These are phyloP conservation scores for Xerus rutilus DNA, from an alignment of 2,797 vertebrate species.

Conservation along the genomic window DNA sequence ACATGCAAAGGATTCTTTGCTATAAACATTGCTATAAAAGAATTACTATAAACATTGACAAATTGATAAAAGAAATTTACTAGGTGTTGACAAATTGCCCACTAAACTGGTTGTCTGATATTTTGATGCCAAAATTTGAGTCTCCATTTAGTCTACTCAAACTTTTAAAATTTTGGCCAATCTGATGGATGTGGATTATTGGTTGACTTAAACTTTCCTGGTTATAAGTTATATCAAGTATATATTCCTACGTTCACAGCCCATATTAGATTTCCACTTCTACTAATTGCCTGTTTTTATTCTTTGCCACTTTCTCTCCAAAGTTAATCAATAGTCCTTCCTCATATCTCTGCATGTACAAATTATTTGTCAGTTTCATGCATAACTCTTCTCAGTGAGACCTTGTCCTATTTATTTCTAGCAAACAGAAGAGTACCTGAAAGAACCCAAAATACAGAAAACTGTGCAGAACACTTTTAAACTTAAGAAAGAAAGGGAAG, in stretches of 20 bases:
- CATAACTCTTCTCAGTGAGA: neutral
- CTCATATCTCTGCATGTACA: neutral
- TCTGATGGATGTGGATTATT: neutral
- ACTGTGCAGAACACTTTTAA: conserved; percentile 5
- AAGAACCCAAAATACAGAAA: neutral
- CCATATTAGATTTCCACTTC: neutral
- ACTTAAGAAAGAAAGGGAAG: neutral
- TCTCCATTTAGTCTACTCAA: neutral
- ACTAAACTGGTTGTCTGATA: neutral
- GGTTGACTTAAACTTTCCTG: neutral
- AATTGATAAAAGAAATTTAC: conserved; percentile 6
- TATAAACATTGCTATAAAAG: neutral
- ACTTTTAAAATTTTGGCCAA: neutral
- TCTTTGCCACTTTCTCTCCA: neutral
- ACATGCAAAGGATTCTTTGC: neutral
- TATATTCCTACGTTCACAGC: neutral
- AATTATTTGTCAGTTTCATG: neutral
- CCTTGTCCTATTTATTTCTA: conserved; percentile 35
- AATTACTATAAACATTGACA: conserved; percentile 41
- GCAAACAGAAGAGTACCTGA: neutral
- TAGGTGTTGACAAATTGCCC: neutral
- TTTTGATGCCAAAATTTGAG: neutral
- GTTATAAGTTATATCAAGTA: neutral
- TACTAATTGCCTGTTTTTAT: neutral
- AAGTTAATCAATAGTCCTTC: neutral